These are phyloP conservation scores for Calliopum simillimum DNA, from an alignment of 2,888 invertebrate genomes.

Conservation along the genomic window DNA sequence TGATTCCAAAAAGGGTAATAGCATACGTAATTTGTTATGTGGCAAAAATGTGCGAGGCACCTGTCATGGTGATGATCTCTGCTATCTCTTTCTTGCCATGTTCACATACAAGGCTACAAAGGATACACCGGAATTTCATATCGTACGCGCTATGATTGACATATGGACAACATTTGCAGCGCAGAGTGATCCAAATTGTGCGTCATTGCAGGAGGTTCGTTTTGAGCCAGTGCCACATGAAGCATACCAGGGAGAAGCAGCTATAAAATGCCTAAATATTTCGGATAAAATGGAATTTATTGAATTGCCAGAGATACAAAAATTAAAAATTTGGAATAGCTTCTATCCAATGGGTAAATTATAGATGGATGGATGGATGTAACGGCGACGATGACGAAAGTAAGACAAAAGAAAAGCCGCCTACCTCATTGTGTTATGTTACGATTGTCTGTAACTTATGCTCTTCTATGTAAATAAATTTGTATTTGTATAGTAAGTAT, in stretches of 20 bases:
- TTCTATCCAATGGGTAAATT: conserved; percentile 57
- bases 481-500: conserved; percentile 22
- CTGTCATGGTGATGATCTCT: conserved; percentile 65
- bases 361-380: conserved; percentile 39
- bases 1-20: conserved; percentile 60
- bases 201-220: conserved; percentile 47
- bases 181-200: conserved; percentile 60
- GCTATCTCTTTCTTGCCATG: conserved; percentile 61
- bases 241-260: conserved; percentile 44
- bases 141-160: conserved; percentile 58
- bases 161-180: conserved; percentile 63
- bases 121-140: conserved; percentile 55
- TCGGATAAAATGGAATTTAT: conserved; percentile 53
- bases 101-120: conserved; percentile 53
- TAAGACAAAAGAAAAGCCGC: conserved; percentile 25
- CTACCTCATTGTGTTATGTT: conserved; percentile 2
- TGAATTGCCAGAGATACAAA: conserved; percentile 57
- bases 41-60: conserved; percentile 58
- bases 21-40: conserved; percentile 58
- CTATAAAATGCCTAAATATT: conserved; percentile 61
- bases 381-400: conserved; percentile 46
- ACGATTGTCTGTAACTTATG: not conserved
- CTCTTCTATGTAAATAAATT: conserved; percentile 24
- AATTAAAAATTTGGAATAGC: conserved; percentile 59
- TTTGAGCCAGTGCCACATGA: conserved; percentile 51